These are phyloP conservation scores for Daboia siamensis DNA, from an alignment of 2,113 vertebrate genomes.

Conservation along the genomic window DNA sequence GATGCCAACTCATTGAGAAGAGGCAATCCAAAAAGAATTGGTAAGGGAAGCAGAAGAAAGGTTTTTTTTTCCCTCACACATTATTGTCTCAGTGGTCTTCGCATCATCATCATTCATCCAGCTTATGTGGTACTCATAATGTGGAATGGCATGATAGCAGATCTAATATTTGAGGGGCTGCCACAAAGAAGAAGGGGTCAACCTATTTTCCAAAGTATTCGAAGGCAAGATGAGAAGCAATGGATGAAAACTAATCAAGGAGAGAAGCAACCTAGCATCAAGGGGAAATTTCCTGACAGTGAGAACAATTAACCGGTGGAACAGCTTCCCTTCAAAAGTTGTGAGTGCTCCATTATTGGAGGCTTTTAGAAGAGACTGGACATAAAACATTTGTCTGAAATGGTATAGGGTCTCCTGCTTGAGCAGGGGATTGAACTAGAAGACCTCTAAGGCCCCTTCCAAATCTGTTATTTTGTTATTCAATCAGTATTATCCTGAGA, in stretches of 20 bases:
- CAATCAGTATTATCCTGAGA: background rate
- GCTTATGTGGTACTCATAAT: background rate
- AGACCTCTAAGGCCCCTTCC: background rate
- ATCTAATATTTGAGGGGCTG: background rate
- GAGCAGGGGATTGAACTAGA: background rate
- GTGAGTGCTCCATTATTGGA: background rate
- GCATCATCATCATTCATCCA: background rate
- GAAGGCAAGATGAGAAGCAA: background rate
- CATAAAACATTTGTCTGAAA: background rate
- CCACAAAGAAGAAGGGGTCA: background rate
- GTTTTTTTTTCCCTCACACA: background rate
- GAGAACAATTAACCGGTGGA: background rate
- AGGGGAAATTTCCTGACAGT: background rate
- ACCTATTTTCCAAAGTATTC: background rate
- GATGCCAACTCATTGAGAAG: background rate
- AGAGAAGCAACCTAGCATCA: background rate
- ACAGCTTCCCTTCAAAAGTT: background rate
- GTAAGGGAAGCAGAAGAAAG: background rate
- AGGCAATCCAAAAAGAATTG: background rate
- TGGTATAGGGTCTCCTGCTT: background rate
- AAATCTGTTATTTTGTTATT: background rate
- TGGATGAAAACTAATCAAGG: background rate
- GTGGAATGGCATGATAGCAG: background rate
- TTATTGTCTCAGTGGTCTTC: background rate
- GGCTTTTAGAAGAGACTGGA: background rate